Conservation (phyloP, 2,888 invertebrate genomes). For the Cephus rjabovi region DNA sequence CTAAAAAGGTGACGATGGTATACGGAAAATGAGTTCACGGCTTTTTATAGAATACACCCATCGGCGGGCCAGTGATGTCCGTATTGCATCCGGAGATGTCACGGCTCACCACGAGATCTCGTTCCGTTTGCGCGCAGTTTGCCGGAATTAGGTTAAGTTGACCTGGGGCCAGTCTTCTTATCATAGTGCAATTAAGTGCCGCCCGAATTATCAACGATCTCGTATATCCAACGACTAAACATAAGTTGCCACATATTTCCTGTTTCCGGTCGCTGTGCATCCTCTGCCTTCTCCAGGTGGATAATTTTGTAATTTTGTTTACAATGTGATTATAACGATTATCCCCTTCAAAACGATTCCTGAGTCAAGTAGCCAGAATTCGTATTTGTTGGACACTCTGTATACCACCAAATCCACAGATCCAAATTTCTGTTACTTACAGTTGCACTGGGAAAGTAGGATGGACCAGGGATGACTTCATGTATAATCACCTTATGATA, state of each 20-base stretch:
- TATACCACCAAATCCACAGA: neutral
- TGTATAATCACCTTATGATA: neutral
- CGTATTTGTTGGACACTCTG: neutral
- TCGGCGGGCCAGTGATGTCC: neutral
- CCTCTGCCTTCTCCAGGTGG: neutral
- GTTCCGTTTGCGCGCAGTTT: slow-evolving; percentile 18
- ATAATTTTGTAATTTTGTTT: neutral
- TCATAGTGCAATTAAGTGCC: neutral
- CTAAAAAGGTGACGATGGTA: slow-evolving; percentile 33
- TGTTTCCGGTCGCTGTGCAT: neutral
- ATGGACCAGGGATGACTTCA: neutral
- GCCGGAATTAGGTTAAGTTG: slow-evolving; percentile 50
- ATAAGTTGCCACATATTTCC: neutral
- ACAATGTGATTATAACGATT: neutral
- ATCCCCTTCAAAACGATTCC: neutral
- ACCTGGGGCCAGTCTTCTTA: slow-evolving; percentile 19
- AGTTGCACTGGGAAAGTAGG: neutral
- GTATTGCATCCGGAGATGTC: slow-evolving; percentile 15
- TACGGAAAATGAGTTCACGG: slow-evolving; percentile 32
- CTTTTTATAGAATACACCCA: slow-evolving; percentile 22
- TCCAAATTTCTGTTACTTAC: neutral
- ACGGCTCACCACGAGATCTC: slow-evolving; percentile 21
- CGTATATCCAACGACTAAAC: neutral
- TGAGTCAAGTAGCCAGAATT: neutral
- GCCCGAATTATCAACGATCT: neutral